Conservation (phyloP, 1,140 invertebrate species). For the Drosophila kepulauana region DNA sequence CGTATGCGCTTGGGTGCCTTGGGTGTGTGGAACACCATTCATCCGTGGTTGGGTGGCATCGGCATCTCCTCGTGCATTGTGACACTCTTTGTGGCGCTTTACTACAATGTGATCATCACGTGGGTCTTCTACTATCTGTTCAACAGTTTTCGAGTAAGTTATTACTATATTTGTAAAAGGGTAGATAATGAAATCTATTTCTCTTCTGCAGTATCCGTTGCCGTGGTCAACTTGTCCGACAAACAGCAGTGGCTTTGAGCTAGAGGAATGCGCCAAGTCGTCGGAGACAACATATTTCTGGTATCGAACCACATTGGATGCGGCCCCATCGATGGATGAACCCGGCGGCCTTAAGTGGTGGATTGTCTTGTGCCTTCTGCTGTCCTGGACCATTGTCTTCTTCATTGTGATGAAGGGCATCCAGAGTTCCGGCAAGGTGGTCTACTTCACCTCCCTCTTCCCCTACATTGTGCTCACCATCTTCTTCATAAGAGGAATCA, state of each 20-base stretch:
- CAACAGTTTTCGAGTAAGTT: constrained; percentile 93
- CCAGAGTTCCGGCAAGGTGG: constrained; percentile 98
- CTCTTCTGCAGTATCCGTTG: constrained; percentile 87
- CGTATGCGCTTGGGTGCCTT: constrained; percentile 94
- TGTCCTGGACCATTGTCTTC: constrained; percentile 98
- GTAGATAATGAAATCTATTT: too few species aligned
- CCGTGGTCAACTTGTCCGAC: constrained; percentile 94
- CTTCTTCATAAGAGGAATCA: constrained; percentile 96
- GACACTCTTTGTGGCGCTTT: constrained; percentile 95
- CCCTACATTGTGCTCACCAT: constrained; percentile 98
- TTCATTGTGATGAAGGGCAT: constrained; percentile 99
- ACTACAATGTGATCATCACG: constrained; percentile 99
- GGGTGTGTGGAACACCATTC: constrained; percentile 97
- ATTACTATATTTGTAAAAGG: too few species aligned
- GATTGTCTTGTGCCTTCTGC: constrained; percentile 95
- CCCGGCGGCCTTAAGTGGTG: constrained; percentile 95
- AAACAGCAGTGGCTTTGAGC: constrained; percentile 88
- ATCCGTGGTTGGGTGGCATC: constrained; percentile 96
- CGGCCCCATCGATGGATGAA: constrained; percentile 93
- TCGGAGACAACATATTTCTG: constrained; percentile 96
- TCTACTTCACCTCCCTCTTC: constrained; percentile 98
- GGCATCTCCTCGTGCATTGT: constrained; percentile 96
- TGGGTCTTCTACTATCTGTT: constrained; percentile 99
- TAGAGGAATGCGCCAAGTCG: constrained; percentile 92
- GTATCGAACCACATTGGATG: constrained; percentile 94